Evolutionary conservation across 2,888 invertebrate genomes (phyloP).

Genomic region (Leptopilina syphax): DNA sequence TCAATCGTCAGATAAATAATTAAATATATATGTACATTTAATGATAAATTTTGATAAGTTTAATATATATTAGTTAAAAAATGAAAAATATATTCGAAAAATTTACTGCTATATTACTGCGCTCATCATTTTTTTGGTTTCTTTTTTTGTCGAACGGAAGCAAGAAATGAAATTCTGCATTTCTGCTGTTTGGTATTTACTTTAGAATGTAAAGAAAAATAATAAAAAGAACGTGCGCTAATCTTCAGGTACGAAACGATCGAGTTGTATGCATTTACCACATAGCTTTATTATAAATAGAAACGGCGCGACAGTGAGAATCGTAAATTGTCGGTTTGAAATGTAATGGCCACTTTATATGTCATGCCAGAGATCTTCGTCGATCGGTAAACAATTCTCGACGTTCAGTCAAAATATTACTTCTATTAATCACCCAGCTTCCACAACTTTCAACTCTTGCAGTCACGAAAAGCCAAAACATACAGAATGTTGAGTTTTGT

Average conservation of each 20-base stretch:
- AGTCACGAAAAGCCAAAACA: not conserved
- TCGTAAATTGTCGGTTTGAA: conserved; percentile 70
- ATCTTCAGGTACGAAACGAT: conserved; percentile 25
- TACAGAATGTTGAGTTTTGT: not conserved
- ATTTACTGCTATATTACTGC: not conserved
- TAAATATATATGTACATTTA: too few species aligned
- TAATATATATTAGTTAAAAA: too few species aligned
- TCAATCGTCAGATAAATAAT: too few species aligned
- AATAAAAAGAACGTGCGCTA: not conserved
- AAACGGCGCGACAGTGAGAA: conserved; percentile 69
- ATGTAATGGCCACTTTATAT: conserved; percentile 42
- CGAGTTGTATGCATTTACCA: conserved; percentile 11
- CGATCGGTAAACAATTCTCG: conserved; percentile 9
- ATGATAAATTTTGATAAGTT: too few species aligned
- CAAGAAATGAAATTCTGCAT: not conserved
- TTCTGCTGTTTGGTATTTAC: conserved; percentile 4
- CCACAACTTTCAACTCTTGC: too few species aligned
- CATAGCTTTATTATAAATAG: conserved; percentile 65
- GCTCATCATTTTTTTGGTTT: not conserved
- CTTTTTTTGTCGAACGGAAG: not conserved
- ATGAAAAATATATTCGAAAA: not conserved
- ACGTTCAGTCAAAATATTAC: conserved; percentile 14
- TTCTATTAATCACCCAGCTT: conserved; percentile 1
- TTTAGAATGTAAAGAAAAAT: not conserved
- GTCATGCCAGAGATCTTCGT: not conserved